Evolutionary conservation across 2,113 vertebrate species (phyloP).

Genomic region (Ancistrus triradiatus): DNA sequence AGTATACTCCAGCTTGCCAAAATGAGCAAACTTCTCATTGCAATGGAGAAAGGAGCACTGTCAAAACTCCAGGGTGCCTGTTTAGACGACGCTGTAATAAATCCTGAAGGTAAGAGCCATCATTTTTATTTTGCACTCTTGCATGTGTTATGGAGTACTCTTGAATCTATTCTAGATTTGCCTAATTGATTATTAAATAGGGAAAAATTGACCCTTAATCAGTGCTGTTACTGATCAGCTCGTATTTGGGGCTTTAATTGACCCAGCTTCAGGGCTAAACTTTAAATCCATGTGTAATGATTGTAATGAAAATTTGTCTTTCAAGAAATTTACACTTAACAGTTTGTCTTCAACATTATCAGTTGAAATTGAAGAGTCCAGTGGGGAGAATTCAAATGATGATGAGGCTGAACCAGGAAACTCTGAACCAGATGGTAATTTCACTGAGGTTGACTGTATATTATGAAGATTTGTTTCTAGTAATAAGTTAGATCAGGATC

Average conservation of each 20-base stretch:
- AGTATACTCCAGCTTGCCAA: slow-evolving; percentile 14
- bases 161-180: not conserved
- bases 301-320: not conserved
- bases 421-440: not conserved
- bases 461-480: not conserved
- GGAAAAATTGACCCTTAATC: too few relatives aligned
- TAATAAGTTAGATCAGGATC: not conserved
- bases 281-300: not conserved
- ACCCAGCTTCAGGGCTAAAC: not conserved
- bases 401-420: not conserved
- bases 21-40: not conserved
- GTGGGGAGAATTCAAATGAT: not conserved
- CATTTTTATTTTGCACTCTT: not conserved
- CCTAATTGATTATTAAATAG: too few relatives aligned
- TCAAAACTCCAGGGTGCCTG: not conserved
- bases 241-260: not conserved
- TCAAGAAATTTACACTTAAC: too few relatives aligned
- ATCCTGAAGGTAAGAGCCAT: not conserved
- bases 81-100: not conserved
- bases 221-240: too few relatives aligned
- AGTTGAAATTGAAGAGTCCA: too few relatives aligned
- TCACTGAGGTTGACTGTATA: not conserved
- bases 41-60: not conserved
- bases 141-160: too few relatives aligned
- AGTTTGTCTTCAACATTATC: too few relatives aligned